A percentile compares a stretch with the other conserved stretches of the same genome.
These are phyloP conservation scores for Philereme transversata DNA, from an alignment of 2,888 invertebrate species.

Conservation along the genomic window DNA sequence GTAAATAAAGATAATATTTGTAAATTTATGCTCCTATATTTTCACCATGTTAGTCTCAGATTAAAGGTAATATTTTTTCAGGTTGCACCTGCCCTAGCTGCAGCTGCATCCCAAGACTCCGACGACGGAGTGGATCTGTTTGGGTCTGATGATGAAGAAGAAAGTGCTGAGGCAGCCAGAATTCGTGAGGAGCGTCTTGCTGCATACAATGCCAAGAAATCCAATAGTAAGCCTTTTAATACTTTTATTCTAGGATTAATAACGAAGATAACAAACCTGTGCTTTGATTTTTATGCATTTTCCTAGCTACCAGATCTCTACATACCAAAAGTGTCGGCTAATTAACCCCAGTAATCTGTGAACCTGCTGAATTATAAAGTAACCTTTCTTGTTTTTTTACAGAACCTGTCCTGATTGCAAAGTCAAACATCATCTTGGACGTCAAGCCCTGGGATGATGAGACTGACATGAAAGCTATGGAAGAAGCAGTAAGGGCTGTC, in stretches of 20 bases:
- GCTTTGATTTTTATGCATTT: no score
- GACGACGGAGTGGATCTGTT: slow-evolving; percentile 93
- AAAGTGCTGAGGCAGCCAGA: slow-evolving; percentile 89
- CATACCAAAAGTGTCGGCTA: no score
- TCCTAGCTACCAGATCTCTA: no score
- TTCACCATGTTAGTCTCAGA: no score
- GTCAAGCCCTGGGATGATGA: slow-evolving; percentile 97
- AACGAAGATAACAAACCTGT: no score
- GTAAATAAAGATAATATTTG: no score
- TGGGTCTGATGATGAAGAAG: slow-evolving; percentile 91
- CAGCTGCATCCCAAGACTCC: slow-evolving; percentile 75
- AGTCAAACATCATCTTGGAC: slow-evolving; percentile 96
- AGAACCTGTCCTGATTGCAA: slow-evolving; percentile 95
- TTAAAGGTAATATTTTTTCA: slow-evolving; percentile 33
- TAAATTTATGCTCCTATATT: no score
- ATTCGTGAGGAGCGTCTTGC: slow-evolving; percentile 92
- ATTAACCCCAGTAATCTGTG: no score
- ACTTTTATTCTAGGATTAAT: background rate
- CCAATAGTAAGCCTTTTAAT: slow-evolving; percentile 86
- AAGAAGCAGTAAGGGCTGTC: slow-evolving; percentile 90
- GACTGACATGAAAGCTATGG: slow-evolving; percentile 95
- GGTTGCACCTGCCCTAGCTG: slow-evolving; percentile 50
- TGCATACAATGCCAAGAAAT: slow-evolving; percentile 95
- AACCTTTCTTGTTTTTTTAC: slow-evolving; percentile 32
- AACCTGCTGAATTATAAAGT: background rate